Base-by-base conservation (phyloP, 2,888 invertebrate species). In the Napeogenes inachia region DNA sequence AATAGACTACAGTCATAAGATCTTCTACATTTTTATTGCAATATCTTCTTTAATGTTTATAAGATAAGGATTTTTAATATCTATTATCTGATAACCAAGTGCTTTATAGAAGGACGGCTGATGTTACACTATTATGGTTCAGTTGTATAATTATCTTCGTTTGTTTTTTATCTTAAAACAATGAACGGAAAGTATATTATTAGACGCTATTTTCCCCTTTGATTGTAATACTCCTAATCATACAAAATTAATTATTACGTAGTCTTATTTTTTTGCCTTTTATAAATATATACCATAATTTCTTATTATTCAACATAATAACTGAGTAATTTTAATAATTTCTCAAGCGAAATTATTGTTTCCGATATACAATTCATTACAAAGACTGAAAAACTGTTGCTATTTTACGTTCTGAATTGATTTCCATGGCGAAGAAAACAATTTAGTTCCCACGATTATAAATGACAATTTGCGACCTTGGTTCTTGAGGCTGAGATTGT, bases 1-100 rank as follows among this genome's bases (percentile, higher is more conserved):
- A 63, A 59, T 63, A 55, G 53, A 47, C 63, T 62, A 54, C 59
- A 63, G 56, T 61, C 56, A 63, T 46, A 59, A 54, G 58, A 60
- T 65, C 54, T 61, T 61, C 54, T 50, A 61, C 54, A 47, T 45
- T 55, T 30, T 50, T 50, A 30, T 30, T 6, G 13, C 5, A 50
- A 56, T 57, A 54, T 57, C 13, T 6, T 54, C 60, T 47, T 12
- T 60, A 63, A 21, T 2, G 2, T 5, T 8, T 33, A 54, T 2
- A 13, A 0, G 35, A 54, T 60, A 60, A 54, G 4, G 50, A 45
- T 55, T 38, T 50, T 50, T 50, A 30, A 50, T 50, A 12, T 21
- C 30, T 21, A 30, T 50, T 50, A 50, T 21, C n/a, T 50, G n/a
- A 50, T 10, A 30, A 30, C 6, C 50, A 47, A n/a, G 21, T 47